A percentile compares a stretch with the other conserved stretches of the same genome.
phyloP scores from a whole-genome alignment of 1,140 invertebrate genomes.

The Trachelipus rathkii region DNA sequence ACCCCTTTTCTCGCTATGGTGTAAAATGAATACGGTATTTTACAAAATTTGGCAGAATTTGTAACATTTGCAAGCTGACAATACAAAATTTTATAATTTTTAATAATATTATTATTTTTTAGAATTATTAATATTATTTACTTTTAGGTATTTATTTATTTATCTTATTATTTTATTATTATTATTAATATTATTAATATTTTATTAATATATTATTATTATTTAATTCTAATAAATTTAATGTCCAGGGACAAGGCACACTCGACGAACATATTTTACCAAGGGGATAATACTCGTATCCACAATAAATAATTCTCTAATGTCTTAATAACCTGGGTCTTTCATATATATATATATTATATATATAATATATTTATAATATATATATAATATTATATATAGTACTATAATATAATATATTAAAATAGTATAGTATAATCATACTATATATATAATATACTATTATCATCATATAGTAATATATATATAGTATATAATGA shows the following conservation, averaged over 20 bases:
- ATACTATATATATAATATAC: slow-evolving; percentile 23
- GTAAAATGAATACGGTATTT: neutral
- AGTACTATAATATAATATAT: too few species aligned
- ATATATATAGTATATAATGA: neutral
- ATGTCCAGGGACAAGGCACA: neutral
- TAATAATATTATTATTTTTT: too few species aligned
- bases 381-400: slow-evolving; percentile 19
- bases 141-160: too few species aligned
- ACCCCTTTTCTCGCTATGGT: too few species aligned
- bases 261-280: neutral
- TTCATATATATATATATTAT: neutral
- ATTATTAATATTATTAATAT: too few species aligned
- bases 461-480: slow-evolving; percentile 9
- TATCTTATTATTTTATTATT: too few species aligned
- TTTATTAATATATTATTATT: too few species aligned
- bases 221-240: too few species aligned
- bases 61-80: neutral
- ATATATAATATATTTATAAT: neutral
- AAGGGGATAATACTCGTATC: neutral
- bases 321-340: neutral
- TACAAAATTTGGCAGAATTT: neutral
- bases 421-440: too few species aligned
- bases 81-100: neutral
- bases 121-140: too few species aligned
- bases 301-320: neutral